Evolutionary conservation across 2,113 vertebrate genomes (phyloP), one percentile per base, ranked within the genome.

Genomic region (Campylorhamphus procurvoides): DNA sequence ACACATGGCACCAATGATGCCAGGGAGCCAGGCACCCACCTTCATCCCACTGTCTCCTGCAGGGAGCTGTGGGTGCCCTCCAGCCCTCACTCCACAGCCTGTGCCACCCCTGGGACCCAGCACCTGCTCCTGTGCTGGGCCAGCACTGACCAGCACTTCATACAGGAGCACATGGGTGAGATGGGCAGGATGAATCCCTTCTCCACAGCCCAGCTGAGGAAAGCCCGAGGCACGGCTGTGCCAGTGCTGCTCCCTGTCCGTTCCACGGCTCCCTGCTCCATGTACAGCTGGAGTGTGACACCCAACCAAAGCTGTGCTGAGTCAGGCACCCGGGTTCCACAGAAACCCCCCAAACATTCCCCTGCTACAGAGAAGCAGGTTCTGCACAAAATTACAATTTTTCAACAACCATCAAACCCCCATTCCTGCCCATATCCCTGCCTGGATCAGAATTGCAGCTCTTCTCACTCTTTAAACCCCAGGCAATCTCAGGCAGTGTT

Each of bases 1-100:
- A 1, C 4, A 11, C 0, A 0, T 12, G 9, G 22, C 68, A 27
- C 27, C 69, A 15, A 0, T 0, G 6, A 16, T 14, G 8, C 12
- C 0, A 0, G 33, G 18, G 31, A 68, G 27, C 14, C 10, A 10
- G n/a, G 18, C 42, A 40, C 52, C 47, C 10, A 4, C 35, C 42
- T 71, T 47, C 52, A 33, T 18, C 46, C 80, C 81, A 66, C 31
- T 16, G 10, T 20, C 11, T 58, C 40, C 87, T 7, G 0, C 0
- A 1, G 23, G 20, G 18, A 75, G 22, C 33, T 17, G 39, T 15
- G 42, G 12, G 8, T 14, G 4, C 19, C 31, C 62, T 29, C 15
- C 59, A 89, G 22, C 55, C 46, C 33, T 44, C 42, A 18, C 18
- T 33, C 29, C 23, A 0, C 10, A 2, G 25, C 19, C 69, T 28